Percentiles rank a stretch among this genome's conserved stretches.
These are phyloP conservation scores for Bubalus kerabau DNA, from an alignment of 2,113 vertebrate genomes.

Conservation along the genomic window DNA sequence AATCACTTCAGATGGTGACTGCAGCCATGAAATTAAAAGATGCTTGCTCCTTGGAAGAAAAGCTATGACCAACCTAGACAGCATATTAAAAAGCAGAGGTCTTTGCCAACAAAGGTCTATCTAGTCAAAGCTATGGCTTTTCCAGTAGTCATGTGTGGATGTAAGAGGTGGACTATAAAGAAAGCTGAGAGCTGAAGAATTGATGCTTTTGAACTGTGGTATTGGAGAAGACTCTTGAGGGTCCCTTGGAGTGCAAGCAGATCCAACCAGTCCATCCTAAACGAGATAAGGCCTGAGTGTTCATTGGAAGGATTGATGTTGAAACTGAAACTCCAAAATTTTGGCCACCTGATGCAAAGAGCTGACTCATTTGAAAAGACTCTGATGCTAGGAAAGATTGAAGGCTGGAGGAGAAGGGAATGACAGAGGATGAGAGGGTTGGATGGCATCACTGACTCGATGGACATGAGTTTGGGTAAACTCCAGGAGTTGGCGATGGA, in stretches of 20 bases:
- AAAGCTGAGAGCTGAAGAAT: not conserved
- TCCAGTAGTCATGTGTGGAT: not conserved
- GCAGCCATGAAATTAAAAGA: not conserved
- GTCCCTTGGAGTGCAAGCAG: not conserved
- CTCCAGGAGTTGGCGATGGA: not conserved
- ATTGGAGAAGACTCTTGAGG: not conserved
- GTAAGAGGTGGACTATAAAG: not conserved
- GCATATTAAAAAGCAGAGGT: not conserved
- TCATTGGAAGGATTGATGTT: not conserved
- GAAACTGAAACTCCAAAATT: not conserved
- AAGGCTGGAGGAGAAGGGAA: not conserved
- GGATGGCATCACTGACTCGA: fast-evolving
- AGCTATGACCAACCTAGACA: not conserved
- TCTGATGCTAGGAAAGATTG: not conserved
- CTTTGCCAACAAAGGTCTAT: not conserved
- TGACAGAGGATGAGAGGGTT: not conserved
- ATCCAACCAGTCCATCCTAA: not conserved
- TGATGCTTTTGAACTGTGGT: not conserved
- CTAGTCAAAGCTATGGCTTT: not conserved
- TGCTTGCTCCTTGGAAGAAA: not conserved
- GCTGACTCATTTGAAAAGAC: not conserved
- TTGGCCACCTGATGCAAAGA: not conserved
- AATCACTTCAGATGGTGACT: not conserved
- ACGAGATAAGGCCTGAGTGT: not conserved
- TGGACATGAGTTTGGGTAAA: not conserved